phyloP scores from a whole-genome alignment of 2,888 invertebrate species.

The Lasioglossum lativentre region DNA sequence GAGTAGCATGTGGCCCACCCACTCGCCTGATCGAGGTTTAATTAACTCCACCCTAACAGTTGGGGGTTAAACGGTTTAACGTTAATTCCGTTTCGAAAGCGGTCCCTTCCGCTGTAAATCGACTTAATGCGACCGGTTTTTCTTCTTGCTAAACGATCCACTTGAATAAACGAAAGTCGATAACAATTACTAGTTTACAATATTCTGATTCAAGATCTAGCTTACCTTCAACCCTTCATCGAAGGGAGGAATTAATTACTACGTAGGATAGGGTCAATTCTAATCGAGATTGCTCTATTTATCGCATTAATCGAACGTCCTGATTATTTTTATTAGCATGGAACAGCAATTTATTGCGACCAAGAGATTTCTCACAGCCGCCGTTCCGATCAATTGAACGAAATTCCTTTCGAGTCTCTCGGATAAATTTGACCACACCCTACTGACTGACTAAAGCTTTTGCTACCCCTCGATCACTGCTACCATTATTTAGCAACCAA shows the following conservation, averaged over 20 bases:
- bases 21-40: background rate
- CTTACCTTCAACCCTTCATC: background rate
- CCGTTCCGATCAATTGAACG: background rate
- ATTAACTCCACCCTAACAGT: conserved; percentile 13
- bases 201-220: too few relatives aligned
- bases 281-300: background rate
- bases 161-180: background rate
- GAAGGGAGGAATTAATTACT: conserved; percentile 1
- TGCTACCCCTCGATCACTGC: conserved; percentile 12
- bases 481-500: conserved; percentile 13
- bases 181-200: background rate
- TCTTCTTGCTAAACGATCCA: background rate
- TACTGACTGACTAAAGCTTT: background rate
- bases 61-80: background rate
- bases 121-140: background rate
- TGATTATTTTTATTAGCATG: background rate
- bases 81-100: background rate
- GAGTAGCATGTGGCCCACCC: background rate
- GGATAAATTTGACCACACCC: conserved; percentile 2
- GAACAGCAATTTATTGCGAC: background rate
- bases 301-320: background rate
- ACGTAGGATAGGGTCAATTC: conserved; percentile 3
- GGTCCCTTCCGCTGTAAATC: background rate
- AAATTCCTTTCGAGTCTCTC: background rate
- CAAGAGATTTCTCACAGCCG: background rate